A percentile compares a stretch with the other conserved stretches of the same genome.
Conservation (phyloP, 2,797 vertebrate species). For the Typhlichthys eigenmanni region DNA sequence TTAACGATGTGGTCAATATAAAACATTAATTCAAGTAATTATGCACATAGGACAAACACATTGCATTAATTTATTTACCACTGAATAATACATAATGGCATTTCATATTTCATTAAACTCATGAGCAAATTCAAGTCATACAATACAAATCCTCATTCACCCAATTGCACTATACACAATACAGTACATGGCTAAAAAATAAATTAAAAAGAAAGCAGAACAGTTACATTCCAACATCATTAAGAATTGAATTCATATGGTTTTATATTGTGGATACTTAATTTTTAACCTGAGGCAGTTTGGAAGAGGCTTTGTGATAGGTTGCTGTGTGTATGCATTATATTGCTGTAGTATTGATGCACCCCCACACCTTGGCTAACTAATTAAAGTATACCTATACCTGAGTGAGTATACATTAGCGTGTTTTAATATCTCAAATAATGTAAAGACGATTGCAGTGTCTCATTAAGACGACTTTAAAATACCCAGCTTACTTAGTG, state of each 20-base stretch:
- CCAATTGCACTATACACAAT: slow-evolving; percentile 41
- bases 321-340: slow-evolving; percentile 34
- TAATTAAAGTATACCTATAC: slow-evolving; percentile 33
- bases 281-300: slow-evolving; percentile 68
- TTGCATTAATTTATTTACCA: slow-evolving; percentile 59
- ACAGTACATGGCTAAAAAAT: slow-evolving; percentile 50
- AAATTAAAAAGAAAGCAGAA: slow-evolving; percentile 12
- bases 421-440: neutral
- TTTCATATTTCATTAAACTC: slow-evolving; percentile 35
- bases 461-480: neutral
- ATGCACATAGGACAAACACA: neutral
- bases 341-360: slow-evolving; percentile 59
- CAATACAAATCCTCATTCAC: slow-evolving; percentile 58
- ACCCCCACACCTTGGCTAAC: slow-evolving; percentile 7
- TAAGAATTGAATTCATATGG: slow-evolving; percentile 18
- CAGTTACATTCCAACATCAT: slow-evolving; percentile 21
- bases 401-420: slow-evolving; percentile 59
- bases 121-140: slow-evolving; percentile 35
- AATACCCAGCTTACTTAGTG: neutral
- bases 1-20: neutral
- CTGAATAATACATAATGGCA: slow-evolving; percentile 17
- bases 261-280: slow-evolving; percentile 38
- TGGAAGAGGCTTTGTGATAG: slow-evolving; percentile 62
- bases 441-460: neutral
- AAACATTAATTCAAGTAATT: slow-evolving; percentile 5